Evolutionary conservation across 2,113 vertebrate species (phyloP), one percentile per base, ranked within the genome.

Genomic region (Hypomesus transpacificus): DNA sequence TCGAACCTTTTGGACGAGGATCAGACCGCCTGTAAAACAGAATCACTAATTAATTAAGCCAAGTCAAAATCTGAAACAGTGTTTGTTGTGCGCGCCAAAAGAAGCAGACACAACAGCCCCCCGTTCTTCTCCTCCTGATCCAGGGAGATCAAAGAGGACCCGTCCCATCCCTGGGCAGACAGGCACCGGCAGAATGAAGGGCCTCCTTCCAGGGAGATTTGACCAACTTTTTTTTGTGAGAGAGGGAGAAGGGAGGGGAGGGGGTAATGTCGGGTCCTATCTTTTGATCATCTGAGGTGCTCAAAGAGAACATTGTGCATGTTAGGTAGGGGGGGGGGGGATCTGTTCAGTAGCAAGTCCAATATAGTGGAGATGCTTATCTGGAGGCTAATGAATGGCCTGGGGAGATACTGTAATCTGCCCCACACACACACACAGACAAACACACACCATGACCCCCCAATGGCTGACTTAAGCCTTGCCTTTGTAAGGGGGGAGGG

Each of bases 11-110:
- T 98, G 96, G 96, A 96, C 88, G 90, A 91, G 94, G 96, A 99
- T 98, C 96, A 99, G 94, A 96, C 90, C 90, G 87, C 90, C 91
- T 94, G 95, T 95, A 96, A 93, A 98, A 98, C 94, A 97, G 95
- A 99, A 97, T 98, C 93, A 93, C 95, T 98, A 99, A 98, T 98
- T 99, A 98, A 98, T 98, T 98, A 98, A 97, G 95, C 94, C 93
- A 94, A 98, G 96, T 98, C 96, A 96, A 96, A 62, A 98, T 94
- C 94, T 94, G 95, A 97, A 96, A 97, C 94, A 95, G 92, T 95
- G 95, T 98, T 99, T 98, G 95, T 96, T 96, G 93, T 96, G 92
- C 92, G 94, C 93, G 97, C 96, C 95, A 98, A 95, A 95, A 92
- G 91, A 92, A 95, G 90, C 86, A 91, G 93, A 95, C 93, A 95